Percentiles rank a stretch among this genome's conserved stretches.
Evolutionary conservation across 2,113 vertebrate genomes (phyloP).

Genomic region (Hyaena hyaena): DNA sequence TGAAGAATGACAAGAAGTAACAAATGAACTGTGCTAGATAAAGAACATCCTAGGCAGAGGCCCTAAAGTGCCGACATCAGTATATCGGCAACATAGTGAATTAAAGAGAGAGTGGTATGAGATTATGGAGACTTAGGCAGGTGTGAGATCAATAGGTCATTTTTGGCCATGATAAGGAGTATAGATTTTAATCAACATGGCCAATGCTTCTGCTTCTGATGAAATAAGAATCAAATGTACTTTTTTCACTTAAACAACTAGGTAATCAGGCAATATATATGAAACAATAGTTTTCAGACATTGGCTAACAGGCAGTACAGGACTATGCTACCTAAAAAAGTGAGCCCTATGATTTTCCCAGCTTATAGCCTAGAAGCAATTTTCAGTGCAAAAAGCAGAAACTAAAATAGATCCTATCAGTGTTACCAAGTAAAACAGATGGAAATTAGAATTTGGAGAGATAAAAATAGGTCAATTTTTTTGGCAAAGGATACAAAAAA

Average conservation of each 20-base stretch:
- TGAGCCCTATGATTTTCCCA: neutral
- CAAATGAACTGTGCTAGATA: neutral
- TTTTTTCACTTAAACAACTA: constrained; percentile 7
- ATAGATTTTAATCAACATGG: neutral
- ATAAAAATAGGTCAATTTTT: neutral
- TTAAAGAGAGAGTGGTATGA: neutral
- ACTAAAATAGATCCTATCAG: neutral
- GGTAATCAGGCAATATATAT: neutral
- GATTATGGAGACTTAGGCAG: neutral
- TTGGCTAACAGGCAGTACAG: neutral
- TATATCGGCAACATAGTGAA: neutral
- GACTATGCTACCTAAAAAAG: neutral
- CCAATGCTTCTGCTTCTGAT: neutral
- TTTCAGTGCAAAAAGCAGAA: neutral
- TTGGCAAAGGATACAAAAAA: neutral
- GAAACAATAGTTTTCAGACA: neutral
- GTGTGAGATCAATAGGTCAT: neutral
- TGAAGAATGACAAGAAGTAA: neutral
- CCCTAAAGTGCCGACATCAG: neutral
- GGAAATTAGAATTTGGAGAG: neutral
- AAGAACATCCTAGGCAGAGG: neutral
- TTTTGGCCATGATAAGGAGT: neutral
- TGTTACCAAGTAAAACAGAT: neutral
- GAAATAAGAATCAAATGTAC: neutral
- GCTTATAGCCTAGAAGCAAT: constrained; percentile 2